These are phyloP conservation scores for Pao palembangensis DNA, from an alignment of 2,113 vertebrate genomes.

Conservation along the genomic window DNA sequence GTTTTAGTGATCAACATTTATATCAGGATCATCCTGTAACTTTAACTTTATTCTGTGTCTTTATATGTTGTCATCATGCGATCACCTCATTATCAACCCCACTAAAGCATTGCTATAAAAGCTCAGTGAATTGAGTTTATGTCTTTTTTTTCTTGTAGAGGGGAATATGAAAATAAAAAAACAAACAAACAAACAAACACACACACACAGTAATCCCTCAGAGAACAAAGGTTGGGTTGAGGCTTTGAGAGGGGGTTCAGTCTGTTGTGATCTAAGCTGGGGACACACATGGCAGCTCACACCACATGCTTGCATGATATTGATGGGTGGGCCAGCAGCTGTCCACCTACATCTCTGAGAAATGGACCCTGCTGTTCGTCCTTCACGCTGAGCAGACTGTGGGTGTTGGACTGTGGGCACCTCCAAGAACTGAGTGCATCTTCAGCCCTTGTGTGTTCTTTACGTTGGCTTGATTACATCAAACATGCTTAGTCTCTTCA, in stretches of 20 bases:
- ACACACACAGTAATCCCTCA: conserved; percentile 49
- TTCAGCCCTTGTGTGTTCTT: neutral
- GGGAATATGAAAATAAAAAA: conserved; percentile 54
- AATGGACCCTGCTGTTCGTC: conserved; percentile 50
- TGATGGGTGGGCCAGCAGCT: conserved; percentile 54
- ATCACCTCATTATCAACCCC: conserved; percentile 12
- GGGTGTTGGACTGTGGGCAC: neutral
- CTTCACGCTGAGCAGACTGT: conserved; percentile 23
- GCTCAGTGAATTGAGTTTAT: no score
- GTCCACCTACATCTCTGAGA: conserved; percentile 55
- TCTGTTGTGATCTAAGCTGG: conserved; percentile 63
- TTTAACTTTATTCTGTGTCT: neutral
- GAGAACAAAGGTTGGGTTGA: conserved; percentile 35
- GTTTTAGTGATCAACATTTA: neutral
- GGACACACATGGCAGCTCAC: conserved; percentile 60
- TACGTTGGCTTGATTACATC: neutral
- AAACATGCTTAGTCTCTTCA: neutral
- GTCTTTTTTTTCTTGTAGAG: neutral
- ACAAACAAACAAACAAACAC: no score
- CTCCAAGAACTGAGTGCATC: neutral
- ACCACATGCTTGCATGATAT: conserved; percentile 59
- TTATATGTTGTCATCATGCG: neutral
- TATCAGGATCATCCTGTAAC: no score
- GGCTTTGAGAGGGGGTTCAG: conserved; percentile 36
- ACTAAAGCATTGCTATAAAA: no score